These are phyloP conservation scores for Gandaritis pyraliata DNA, from an alignment of 2,888 invertebrate species.

Conservation along the genomic window DNA sequence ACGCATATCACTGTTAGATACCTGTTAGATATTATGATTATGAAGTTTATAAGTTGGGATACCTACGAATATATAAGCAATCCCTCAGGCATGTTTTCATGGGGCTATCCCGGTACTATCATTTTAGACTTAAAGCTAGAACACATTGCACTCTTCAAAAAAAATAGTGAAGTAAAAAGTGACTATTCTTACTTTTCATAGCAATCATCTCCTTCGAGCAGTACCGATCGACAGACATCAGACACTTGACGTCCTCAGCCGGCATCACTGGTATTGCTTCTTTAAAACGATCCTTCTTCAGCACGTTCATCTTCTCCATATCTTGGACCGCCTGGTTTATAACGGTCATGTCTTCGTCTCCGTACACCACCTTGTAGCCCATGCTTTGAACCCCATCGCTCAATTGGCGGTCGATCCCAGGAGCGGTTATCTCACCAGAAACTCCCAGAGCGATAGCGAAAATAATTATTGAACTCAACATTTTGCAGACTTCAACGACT, in stretches of 20 bases:
- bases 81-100: no score
- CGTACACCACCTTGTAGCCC: slow-evolving; percentile 65
- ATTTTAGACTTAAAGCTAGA: no score
- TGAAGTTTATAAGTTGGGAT: no score
- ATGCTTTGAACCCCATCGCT: slow-evolving; percentile 61
- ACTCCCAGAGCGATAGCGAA: slow-evolving; percentile 39
- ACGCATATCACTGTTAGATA: no score
- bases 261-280: slow-evolving; percentile 60
- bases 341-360: slow-evolving; percentile 65
- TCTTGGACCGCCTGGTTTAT: slow-evolving; percentile 66
- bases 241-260: slow-evolving; percentile 70
- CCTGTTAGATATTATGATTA: no score
- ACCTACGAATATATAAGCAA: no score
- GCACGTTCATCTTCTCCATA: slow-evolving; percentile 53
- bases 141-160: background rate
- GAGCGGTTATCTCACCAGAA: slow-evolving; percentile 48
- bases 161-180: no score
- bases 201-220: slow-evolving; percentile 69
- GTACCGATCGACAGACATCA: slow-evolving; percentile 73
- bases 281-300: slow-evolving; percentile 55
- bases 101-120: no score
- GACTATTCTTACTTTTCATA: slow-evolving; percentile 76
- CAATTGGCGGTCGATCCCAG: slow-evolving; percentile 56
- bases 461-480: slow-evolving; percentile 38
- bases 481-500: slow-evolving; percentile 23